Conservation (phyloP, 2,888 invertebrate genomes). For the Tetanocera ferruginea region DNA sequence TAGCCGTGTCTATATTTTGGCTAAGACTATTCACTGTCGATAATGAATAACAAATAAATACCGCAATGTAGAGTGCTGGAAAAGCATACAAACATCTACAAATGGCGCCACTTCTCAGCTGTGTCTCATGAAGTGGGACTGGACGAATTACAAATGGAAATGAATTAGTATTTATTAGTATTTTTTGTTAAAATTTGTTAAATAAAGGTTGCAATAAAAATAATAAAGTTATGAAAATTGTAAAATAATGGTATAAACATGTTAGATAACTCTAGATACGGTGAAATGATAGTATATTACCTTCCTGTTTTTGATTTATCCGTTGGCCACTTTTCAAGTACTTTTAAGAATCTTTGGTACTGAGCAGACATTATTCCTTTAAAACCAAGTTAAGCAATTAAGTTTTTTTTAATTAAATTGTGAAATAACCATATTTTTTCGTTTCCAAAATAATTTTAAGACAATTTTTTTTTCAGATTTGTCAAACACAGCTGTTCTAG, state of each 20-base stretch:
- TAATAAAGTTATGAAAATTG: background rate
- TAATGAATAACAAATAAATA: too few species aligned
- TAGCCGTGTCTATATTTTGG: background rate
- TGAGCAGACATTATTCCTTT: constrained; percentile 74
- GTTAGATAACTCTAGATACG: constrained; percentile 33
- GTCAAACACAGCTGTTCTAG: constrained; percentile 43
- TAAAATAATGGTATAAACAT: background rate
- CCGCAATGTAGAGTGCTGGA: too few species aligned
- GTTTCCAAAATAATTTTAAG: background rate
- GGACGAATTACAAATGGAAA: too few species aligned
- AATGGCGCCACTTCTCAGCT: too few species aligned
- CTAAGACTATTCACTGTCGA: too few species aligned
- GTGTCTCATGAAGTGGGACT: too few species aligned
- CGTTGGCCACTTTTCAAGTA: constrained; percentile 85
- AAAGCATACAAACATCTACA: too few species aligned
- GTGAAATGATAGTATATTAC: constrained; percentile 69
- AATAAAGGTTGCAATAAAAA: background rate
- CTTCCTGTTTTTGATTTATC: constrained; percentile 80
- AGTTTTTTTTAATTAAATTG: constrained; percentile 15
- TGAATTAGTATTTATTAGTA: too few species aligned
- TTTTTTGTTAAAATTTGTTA: too few species aligned
- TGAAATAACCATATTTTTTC: constrained; percentile 14
- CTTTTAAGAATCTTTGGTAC: constrained; percentile 80
- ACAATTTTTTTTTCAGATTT: background rate
- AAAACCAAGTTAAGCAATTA: background rate